These are phyloP conservation scores for Drosophila setosimentum DNA, from an alignment of 2,888 invertebrate species.

Conservation along the genomic window DNA sequence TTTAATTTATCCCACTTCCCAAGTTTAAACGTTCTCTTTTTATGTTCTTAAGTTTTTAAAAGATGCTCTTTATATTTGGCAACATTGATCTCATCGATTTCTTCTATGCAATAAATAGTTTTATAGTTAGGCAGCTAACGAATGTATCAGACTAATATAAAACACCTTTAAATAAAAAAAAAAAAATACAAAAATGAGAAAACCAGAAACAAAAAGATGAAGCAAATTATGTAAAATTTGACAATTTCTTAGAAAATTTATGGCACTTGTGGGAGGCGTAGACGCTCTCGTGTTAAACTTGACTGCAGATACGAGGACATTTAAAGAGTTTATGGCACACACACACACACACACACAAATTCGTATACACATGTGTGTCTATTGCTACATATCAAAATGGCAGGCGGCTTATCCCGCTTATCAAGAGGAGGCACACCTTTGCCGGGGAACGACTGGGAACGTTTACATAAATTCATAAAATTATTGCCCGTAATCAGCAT, in stretches of 20 bases:
- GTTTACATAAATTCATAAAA: conserved; percentile 82
- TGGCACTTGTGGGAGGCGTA: conserved; percentile 54
- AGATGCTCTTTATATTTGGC: neutral
- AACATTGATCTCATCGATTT: neutral
- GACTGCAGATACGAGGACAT: conserved; percentile 43
- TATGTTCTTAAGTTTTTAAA: neutral
- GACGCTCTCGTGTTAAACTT: conserved; percentile 26
- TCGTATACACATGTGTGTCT: neutral
- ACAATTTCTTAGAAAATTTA: conserved; percentile 58
- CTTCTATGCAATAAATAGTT: neutral
- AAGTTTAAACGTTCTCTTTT: neutral
- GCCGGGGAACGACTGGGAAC: conserved; percentile 29
- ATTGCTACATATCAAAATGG: conserved; percentile 30
- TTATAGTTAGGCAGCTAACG: neutral
- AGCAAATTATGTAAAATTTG: conserved; percentile 39
- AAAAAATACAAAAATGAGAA: neutral
- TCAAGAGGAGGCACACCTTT: conserved; percentile 56
- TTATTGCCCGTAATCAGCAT: conserved; percentile 84
- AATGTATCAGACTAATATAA: neutral
- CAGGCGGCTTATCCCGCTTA: conserved; percentile 48
- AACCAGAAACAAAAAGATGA: conserved; percentile 5
- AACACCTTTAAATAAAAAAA: conserved; percentile 6
- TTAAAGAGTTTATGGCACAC: conserved; percentile 55
- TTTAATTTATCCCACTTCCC: neutral
- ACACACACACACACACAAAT: conserved; percentile 9